phyloP scores from a whole-genome alignment of 2,113 vertebrate species.

The Platycercus adscitus region DNA sequence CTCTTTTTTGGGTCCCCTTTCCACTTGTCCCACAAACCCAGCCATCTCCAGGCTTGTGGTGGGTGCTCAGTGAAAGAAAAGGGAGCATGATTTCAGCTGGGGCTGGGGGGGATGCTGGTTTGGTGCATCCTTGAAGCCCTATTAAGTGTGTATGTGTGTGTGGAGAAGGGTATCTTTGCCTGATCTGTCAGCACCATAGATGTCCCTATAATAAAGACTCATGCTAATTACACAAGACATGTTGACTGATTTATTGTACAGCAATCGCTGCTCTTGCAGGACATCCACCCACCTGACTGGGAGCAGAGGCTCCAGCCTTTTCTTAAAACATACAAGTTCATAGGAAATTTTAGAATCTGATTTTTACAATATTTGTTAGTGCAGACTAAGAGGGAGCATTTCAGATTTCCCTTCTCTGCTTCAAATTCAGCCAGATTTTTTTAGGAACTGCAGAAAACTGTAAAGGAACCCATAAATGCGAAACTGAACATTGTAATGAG shows the following conservation, averaged over 20 bases:
- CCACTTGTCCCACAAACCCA: neutral
- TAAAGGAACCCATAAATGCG: neutral
- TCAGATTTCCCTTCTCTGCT: neutral
- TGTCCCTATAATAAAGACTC: neutral
- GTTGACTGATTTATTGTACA: conserved; percentile 23
- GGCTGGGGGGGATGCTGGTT: neutral
- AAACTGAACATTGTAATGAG: neutral
- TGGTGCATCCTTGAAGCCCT: neutral
- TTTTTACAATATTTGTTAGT: neutral
- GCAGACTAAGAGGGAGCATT: neutral
- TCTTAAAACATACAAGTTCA: neutral
- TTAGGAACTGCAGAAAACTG: neutral
- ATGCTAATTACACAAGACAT: neutral
- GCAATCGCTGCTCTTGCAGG: conserved; percentile 44
- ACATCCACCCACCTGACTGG: neutral
- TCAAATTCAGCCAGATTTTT: neutral
- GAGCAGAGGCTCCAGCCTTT: conserved; percentile 20
- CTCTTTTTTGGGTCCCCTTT: neutral
- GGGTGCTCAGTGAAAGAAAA: neutral
- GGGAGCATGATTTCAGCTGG: neutral
- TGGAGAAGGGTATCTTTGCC: neutral
- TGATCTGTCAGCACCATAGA: neutral
- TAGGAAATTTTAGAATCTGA: neutral
- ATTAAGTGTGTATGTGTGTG: neutral
- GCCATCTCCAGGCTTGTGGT: neutral